Percentiles rank a stretch among this genome's conserved stretches.
Conservation (phyloP, 2,113 vertebrate genomes). For the Lamprotornis superbus region DNA sequence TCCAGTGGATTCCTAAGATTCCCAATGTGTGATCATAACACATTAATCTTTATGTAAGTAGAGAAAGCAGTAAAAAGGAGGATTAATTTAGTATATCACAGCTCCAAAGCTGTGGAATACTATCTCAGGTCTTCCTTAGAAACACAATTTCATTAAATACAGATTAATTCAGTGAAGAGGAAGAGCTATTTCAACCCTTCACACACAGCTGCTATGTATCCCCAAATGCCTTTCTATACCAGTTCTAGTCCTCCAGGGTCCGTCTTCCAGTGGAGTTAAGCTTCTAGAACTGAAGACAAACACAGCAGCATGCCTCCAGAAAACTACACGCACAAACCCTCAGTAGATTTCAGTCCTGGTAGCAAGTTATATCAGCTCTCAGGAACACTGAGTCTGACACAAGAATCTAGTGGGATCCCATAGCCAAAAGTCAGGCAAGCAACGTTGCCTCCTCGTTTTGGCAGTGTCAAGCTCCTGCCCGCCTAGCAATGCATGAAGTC, state of each 20-base stretch:
- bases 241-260: background rate
- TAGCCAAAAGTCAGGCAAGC: background rate
- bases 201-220: background rate
- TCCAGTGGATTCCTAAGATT: background rate
- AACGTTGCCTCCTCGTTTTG: background rate
- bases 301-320: background rate
- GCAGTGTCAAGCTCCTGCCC: background rate
- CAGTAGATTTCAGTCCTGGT: background rate
- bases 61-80: background rate
- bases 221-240: background rate
- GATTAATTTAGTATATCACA: background rate
- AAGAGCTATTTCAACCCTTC: background rate
- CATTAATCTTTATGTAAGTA: background rate
- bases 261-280: background rate
- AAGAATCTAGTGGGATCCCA: accelerated
- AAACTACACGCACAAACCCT: background rate
- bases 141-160: background rate
- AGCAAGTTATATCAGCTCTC: background rate
- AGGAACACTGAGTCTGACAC: background rate
- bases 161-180: background rate
- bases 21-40: background rate
- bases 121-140: background rate
- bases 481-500: background rate
- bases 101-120: background rate
- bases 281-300: background rate